Evolutionary conservation across 2,888 invertebrate genomes (phyloP), one percentile per base, ranked within the genome.

Genomic region (Neoscelio sp.): DNA sequence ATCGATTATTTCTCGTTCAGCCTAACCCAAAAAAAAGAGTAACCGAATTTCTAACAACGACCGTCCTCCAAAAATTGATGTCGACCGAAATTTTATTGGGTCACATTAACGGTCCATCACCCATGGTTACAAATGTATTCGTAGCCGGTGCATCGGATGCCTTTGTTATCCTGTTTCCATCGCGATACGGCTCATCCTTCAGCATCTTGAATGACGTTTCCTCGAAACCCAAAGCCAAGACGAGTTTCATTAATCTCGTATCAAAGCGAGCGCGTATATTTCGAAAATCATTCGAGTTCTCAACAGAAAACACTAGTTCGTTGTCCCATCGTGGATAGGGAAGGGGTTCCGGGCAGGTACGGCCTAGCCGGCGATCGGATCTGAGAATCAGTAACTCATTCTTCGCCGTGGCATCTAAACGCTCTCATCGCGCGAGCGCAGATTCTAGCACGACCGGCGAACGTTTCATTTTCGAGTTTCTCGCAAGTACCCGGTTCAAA

Each of bases 301-400:
- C 64, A 74, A 10, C 79, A 56, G 74, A 65, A 74, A 76, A 68
- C 67, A 64, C 73, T 75, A 62, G 76, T 79, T 75, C 71, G 71
- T 75, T 75, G 75, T 75, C 50, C 65, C 75, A 56, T 68, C 60
- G 58, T 28, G 60, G 56, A 1, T 44, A 18, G 70, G 75, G 80
- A 64, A 71, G 80, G 82, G 80, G 76, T 64, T 68, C 75, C 58
- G 70, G 77, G 77, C 81, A 82, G 87, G 85, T 85, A 86, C 82
- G 83, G 83, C 83, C 83, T 80, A 84, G 84, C 83, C 85, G 74
- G 82, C 82, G 87, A 87, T 87, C 85, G 62, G 82, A 83, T 82
- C 83, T 83, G 74, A 67, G 82, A 85, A 87, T 85, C 88, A 88
- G 88, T 88, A 84, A 88, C 85, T 85, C 82, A 85, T 86, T 87